phyloP scores from a whole-genome alignment of 2,113 vertebrate species.

The Saimiri boliviensis region DNA sequence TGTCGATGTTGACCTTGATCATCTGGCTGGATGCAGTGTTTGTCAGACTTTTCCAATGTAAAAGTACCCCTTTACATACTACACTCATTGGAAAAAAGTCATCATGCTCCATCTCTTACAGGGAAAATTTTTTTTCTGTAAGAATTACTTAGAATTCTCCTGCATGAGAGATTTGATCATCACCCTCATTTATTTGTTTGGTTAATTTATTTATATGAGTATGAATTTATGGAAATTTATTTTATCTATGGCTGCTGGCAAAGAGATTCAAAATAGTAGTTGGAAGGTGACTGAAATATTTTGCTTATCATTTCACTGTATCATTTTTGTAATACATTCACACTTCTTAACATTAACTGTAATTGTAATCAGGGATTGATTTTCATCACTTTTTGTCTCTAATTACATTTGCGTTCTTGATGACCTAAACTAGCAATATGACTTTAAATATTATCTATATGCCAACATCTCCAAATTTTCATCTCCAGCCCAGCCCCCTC shows the following conservation, averaged over 20 bases:
- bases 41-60: too few species aligned
- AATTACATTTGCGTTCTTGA: not conserved
- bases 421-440: not conserved
- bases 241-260: not conserved
- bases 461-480: not conserved
- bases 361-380: not conserved
- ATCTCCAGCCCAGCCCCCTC: not conserved
- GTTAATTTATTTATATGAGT: not conserved
- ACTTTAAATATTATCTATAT: not conserved
- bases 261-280: not conserved
- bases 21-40: not conserved
- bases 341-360: not conserved
- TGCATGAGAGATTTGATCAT: not conserved
- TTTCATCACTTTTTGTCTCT: not conserved
- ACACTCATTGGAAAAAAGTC: not conserved
- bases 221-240: not conserved
- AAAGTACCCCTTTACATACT: not conserved
- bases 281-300: not conserved
- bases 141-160: not conserved
- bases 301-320: not conserved
- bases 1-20: not conserved
- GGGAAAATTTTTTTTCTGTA: not conserved
- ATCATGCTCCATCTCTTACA: not conserved
- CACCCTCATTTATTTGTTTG: not conserved
- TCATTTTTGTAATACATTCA: not conserved